These are phyloP conservation scores for Coreoperca whiteheadi DNA, from an alignment of 2,113 vertebrate genomes.

Conservation along the genomic window DNA sequence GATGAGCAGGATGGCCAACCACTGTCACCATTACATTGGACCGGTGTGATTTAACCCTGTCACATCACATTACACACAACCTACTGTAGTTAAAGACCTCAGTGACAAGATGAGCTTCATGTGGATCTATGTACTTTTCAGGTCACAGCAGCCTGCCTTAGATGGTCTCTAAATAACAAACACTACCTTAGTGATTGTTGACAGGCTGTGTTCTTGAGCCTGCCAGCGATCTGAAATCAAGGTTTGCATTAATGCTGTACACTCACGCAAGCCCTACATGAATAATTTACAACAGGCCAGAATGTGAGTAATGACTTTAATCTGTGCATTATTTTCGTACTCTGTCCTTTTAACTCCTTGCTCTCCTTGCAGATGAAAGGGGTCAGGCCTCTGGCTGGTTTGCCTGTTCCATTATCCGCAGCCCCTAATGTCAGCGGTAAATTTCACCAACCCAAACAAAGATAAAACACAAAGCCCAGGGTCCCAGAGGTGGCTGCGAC, in stretches of 20 bases:
- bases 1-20: neutral
- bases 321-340: constrained; percentile 73
- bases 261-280: constrained; percentile 71
- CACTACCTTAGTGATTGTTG: constrained; percentile 74
- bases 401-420: constrained; percentile 77
- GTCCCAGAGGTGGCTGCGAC: constrained; percentile 71
- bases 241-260: constrained; percentile 69
- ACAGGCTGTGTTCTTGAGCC: constrained; percentile 64
- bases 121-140: constrained; percentile 36
- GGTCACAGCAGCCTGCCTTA: constrained; percentile 35
- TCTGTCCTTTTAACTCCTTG: constrained; percentile 78
- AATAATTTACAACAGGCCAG: constrained; percentile 81
- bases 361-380: constrained; percentile 76
- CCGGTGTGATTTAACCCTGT: constrained; percentile 9
- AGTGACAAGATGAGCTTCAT: constrained; percentile 10
- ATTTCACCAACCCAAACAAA: constrained; percentile 80
- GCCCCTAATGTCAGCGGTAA: constrained; percentile 76
- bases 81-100: constrained; percentile 5
- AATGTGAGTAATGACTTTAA: constrained; percentile 81
- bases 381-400: constrained; percentile 72
- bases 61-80: constrained; percentile 4
- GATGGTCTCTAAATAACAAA: constrained; percentile 68
- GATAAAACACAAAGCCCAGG: constrained; percentile 74
- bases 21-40: neutral
- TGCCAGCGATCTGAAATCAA: constrained; percentile 69